These are phyloP conservation scores for Vulpes ferrilata DNA, from an alignment of 2,113 vertebrate genomes.

Conservation along the genomic window DNA sequence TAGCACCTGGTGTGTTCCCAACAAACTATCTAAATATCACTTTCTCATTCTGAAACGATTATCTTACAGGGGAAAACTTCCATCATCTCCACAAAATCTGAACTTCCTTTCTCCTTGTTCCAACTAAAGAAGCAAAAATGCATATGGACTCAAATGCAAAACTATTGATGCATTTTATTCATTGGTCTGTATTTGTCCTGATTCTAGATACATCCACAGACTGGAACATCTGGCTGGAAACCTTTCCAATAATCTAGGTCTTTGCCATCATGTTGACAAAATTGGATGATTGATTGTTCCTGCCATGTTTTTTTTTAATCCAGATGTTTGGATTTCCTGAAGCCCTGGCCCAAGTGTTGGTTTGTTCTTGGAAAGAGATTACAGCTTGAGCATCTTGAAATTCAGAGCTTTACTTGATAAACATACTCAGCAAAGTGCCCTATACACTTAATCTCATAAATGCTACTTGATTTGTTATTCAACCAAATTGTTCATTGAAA, in stretches of 20 bases:
- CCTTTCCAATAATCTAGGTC: conserved; percentile 3
- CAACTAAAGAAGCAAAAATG: background rate
- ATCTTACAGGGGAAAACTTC: background rate
- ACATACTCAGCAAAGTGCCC: background rate
- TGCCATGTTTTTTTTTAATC: conserved; percentile 33
- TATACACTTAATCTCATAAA: conserved; percentile 29
- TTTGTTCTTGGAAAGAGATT: conserved; percentile 50
- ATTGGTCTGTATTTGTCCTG: background rate
- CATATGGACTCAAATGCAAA: background rate
- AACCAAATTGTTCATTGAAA: conserved; percentile 26
- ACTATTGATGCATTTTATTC: background rate
- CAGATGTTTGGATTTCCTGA: conserved; percentile 61
- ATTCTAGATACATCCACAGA: background rate
- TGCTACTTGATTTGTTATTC: conserved; percentile 32
- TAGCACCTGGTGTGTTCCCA: background rate
- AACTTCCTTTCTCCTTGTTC: conserved; percentile 12
- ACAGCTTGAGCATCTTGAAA: background rate
- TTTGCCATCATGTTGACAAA: conserved; percentile 54
- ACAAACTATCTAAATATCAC: background rate
- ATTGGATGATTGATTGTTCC: conserved; percentile 22
- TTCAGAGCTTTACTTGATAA: conserved; percentile 18
- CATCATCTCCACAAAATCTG: background rate
- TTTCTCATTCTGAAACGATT: background rate
- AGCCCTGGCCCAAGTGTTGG: background rate
- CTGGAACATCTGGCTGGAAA: conserved; percentile 42